Evolutionary conservation across 2,797 vertebrate species (phyloP), one percentile per base, ranked within the genome.

Genomic region (Pangasius djambal): DNA sequence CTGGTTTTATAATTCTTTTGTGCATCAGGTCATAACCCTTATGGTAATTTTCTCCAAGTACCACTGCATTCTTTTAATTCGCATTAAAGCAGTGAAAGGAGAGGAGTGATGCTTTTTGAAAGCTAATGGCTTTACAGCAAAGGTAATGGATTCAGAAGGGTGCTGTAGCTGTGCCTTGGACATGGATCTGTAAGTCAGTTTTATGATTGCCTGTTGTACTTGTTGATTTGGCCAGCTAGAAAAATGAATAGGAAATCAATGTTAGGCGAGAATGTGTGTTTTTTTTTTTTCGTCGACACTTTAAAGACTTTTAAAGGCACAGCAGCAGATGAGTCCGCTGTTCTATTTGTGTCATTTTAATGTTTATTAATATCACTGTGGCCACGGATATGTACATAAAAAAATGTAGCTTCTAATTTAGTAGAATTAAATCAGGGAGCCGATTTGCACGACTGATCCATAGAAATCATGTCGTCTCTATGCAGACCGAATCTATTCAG

Each of bases 191-290:
- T 90, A 93, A 94, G 94, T 90, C 89, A 93, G 94, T 92, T 92
- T 94, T 94, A 94, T 96, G 96, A 96, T 96, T 96, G 95, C 94
- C 95, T 94, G 95, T 96, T 97, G 96, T 96, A 95, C 94, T 93
- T 88, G 94, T 96, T 97, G 96, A 97, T 96, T 96, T 95, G 94
- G 94, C 94, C 94, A 93, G 94, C 93, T 93, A 85, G 83, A 91
- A 94, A 92, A 94, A 95, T 95, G 95, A 96, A 96, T 96, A 96
- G 96, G 93, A 96, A 97, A 97, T 97, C 96, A 96, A 96, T 96
- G 95, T 90, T 52, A 91, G 93, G 93, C 85, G 90, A 92, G 91
- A 92, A 95, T 91, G 90, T 89, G 87, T 90, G 91, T 86, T 90
- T 91, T 91, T 94, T 93, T 90, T 92, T 90, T 86, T 90, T 44